Base-by-base conservation (phyloP, 2,113 vertebrate genomes). In the Beaufortia kweichowensis region DNA sequence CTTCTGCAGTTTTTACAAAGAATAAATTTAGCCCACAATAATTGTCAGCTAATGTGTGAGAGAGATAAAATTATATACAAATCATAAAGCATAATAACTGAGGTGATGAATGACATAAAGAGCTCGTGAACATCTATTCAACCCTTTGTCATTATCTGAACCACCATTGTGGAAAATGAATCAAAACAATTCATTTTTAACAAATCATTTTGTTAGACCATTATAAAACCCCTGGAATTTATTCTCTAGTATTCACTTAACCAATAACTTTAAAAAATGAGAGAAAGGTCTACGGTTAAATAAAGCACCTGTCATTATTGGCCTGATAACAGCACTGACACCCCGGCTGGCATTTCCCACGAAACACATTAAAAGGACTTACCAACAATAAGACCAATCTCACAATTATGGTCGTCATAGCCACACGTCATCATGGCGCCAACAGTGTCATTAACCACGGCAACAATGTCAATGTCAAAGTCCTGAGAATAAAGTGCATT, bases 341-440 rank as follows among this genome's bases (percentile, higher is more conserved):
- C 43, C 10, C 17, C 23, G 28, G 11, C 29, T 69, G 43, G 8
- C 15, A 9, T 69, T 69, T 55, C 46, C n/a, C 46, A 55, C 24
- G 19, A 26, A 69, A 41, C 1, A 1, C 19, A 71, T 19, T 21
- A 59, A 12, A 17, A 7, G 29, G 29, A 91, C 96, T 93, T 82
- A 96, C 97, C 97, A 0, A 99, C 89, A 26, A 99, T 99, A 55
- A 99, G 95, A 19, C 96, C 97, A 11, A 99, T 91, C 89, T 99
- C 97, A 59, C 97, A 98, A 90, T 94, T 92, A 1, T 95, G 95
- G 80, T 99, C 97, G 0, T 98, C 97, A 0, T 94, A 99, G 77
- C 97, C 97, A 6, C 97, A 99, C 55, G 96, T 97, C 97, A 99
- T 98, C 97, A 99, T 99, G 60, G 97, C 95, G 60, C 97, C 97